Conservation (phyloP, 2,113 vertebrate genomes). For the Cyprinodon variegatus region DNA sequence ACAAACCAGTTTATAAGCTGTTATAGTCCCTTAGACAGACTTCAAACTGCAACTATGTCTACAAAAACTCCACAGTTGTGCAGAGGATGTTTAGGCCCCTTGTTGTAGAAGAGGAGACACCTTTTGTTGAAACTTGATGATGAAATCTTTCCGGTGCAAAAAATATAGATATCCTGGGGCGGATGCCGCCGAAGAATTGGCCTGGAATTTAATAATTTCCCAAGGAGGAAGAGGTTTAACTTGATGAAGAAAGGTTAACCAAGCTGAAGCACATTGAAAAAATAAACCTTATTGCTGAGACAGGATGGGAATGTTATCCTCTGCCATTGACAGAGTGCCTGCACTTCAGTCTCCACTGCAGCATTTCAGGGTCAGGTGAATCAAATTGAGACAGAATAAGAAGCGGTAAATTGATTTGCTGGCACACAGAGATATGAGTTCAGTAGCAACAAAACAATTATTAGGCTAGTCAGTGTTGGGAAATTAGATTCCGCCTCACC, state of each 20-base stretch:
- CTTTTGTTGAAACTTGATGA: neutral
- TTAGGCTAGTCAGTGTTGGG: neutral
- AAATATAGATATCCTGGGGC: neutral
- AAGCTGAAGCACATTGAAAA: neutral
- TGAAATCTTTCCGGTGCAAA: neutral
- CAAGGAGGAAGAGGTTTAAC: conserved; percentile 22
- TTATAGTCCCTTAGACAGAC: too few relatives aligned
- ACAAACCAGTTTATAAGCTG: too few relatives aligned
- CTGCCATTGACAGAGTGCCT: conserved; percentile 11
- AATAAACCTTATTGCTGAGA: conserved; percentile 4
- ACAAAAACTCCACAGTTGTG: too few relatives aligned
- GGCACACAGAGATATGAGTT: conserved; percentile 2
- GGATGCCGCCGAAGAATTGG: neutral
- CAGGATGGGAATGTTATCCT: neutral
- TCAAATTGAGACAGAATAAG: conserved; percentile 2
- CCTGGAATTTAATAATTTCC: conserved; percentile 35
- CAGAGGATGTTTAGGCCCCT: neutral
- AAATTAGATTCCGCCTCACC: neutral
- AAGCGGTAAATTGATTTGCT: conserved; percentile 18
- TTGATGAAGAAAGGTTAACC: conserved; percentile 11
- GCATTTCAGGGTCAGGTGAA: conserved; percentile 7
- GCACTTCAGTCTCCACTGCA: conserved; percentile 4
- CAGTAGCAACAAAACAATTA: neutral
- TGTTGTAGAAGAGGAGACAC: neutral
- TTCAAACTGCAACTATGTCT: too few relatives aligned